Evolutionary conservation across 2,113 vertebrate genomes (phyloP).

Genomic region (Hippoglossus stenolepis): DNA sequence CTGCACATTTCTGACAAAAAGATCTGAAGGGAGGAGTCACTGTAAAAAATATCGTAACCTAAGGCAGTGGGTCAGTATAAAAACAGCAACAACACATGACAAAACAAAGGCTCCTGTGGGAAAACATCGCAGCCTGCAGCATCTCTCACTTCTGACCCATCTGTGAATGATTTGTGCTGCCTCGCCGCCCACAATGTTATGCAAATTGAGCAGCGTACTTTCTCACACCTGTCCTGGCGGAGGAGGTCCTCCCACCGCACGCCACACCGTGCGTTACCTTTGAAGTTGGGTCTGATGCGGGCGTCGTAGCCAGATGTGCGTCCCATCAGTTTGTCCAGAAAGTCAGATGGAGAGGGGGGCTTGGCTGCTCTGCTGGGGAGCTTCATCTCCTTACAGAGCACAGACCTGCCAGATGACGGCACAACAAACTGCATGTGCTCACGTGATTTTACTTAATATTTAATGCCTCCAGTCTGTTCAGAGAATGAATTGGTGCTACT

Average conservation of each 20-base stretch:
- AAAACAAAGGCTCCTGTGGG: constrained; percentile 35
- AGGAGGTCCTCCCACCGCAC: constrained; percentile 16
- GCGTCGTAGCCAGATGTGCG: constrained; percentile 94
- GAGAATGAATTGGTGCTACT: not conserved
- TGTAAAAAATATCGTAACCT: constrained; percentile 46
- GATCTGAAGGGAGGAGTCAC: constrained; percentile 49
- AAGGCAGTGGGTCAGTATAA: constrained; percentile 70
- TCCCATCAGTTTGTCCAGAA: constrained; percentile 97
- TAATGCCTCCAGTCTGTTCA: not conserved
- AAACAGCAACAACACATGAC: constrained; percentile 43
- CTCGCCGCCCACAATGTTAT: constrained; percentile 35
- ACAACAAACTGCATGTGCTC: not conserved
- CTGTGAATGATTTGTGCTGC: constrained; percentile 63
- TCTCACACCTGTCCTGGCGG: constrained; percentile 49
- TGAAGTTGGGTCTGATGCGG: constrained; percentile 96
- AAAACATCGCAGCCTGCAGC: constrained; percentile 50
- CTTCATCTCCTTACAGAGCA: constrained; percentile 86
- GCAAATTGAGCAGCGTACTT: constrained; percentile 15
- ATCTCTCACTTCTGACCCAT: constrained; percentile 53
- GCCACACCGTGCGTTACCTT: constrained; percentile 83
- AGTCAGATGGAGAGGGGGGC: constrained; percentile 91
- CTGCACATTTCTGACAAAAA: constrained; percentile 53
- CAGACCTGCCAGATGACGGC: constrained; percentile 77
- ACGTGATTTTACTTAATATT: not conserved
- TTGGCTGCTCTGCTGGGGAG: constrained; percentile 76